Base-by-base conservation (phyloP, 2,888 invertebrate genomes). In the Orthosia cruda region DNA sequence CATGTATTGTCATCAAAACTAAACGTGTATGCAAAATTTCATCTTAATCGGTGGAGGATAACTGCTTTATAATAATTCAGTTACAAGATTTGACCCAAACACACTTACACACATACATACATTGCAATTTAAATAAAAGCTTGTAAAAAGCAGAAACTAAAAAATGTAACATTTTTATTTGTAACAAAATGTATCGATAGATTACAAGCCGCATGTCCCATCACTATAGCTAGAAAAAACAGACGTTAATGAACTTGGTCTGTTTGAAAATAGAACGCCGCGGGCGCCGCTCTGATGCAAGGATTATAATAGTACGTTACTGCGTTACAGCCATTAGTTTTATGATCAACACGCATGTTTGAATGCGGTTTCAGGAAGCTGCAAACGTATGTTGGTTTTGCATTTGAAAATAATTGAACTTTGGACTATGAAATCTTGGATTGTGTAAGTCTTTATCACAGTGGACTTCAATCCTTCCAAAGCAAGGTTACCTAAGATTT, bases 161-260 rank as follows among this genome's bases (percentile, higher is more conserved):
- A 3, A 0, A 20, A 3, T 20, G 52, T 20, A 52, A 52, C 26
- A 26, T 32, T 32, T 54, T 58, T 40, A 76, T 69, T 20, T 4
- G 3, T 13, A 45, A n/a, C 2, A 0, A 52, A 79, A 58, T 32
- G 9, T 73, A 73, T 81, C 84, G 80, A 83, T n/a, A 40, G 16
- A 45, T 72, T 32, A 16, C 5, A n/a, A 54, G 18, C 12, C 0
- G 9, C 20, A 16, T 23, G 64, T 81, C 87, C 66, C 92, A 86
- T 77, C 91, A 54, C 88, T 90, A 88, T 2, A 18, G 65, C 61
- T 81, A 89, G 88, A 88, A 85, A n/a, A 88, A 89, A 80, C 86
- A 78, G 88, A 85, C 88, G 92, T 91, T 92, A 92, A 91, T 92
- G 92, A 92, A 92, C 92, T 92, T 92, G 91, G 88, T 77, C 50